Evolutionary conservation across 1,140 invertebrate genomes (phyloP).

Genomic region (Cydia strobilella): DNA sequence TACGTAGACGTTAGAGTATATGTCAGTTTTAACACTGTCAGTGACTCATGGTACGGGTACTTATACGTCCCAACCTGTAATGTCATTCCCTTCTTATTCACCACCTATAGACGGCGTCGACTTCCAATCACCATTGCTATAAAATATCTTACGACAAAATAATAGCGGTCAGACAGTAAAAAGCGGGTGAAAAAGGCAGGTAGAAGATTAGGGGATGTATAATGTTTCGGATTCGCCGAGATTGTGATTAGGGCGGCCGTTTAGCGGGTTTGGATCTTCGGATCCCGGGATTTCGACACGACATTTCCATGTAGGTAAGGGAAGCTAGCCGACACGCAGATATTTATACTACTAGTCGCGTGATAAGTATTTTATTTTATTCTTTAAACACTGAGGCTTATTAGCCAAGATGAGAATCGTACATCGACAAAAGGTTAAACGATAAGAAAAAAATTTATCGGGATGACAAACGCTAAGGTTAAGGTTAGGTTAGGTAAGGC

Average conservation of each 20-base stretch:
- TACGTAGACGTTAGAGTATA: too few relatives aligned
- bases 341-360: not conserved
- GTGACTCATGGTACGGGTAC: too few relatives aligned
- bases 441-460: too few relatives aligned
- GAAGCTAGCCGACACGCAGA: not conserved
- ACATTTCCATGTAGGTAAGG: not conserved
- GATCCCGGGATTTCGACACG: not conserved
- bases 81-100: too few relatives aligned
- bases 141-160: slow-evolving; percentile 74
- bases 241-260: slow-evolving; percentile 8
- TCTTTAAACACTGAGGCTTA: too few relatives aligned
- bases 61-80: too few relatives aligned
- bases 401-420: too few relatives aligned
- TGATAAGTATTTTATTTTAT: not conserved
- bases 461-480: too few relatives aligned
- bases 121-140: slow-evolving; percentile 45
- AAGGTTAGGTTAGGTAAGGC: too few relatives aligned
- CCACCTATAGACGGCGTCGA: not conserved
- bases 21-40: too few relatives aligned
- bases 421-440: too few relatives aligned
- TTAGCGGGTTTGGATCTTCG: not conserved
- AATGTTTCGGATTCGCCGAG: slow-evolving; percentile 13
- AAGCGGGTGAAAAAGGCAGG: slow-evolving; percentile 52
- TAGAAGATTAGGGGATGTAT: slow-evolving; percentile 38
- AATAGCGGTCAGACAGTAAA: slow-evolving; percentile 57